Conservation (phyloP, 2,113 vertebrate species). For the Gymnocephalus cernua region DNA sequence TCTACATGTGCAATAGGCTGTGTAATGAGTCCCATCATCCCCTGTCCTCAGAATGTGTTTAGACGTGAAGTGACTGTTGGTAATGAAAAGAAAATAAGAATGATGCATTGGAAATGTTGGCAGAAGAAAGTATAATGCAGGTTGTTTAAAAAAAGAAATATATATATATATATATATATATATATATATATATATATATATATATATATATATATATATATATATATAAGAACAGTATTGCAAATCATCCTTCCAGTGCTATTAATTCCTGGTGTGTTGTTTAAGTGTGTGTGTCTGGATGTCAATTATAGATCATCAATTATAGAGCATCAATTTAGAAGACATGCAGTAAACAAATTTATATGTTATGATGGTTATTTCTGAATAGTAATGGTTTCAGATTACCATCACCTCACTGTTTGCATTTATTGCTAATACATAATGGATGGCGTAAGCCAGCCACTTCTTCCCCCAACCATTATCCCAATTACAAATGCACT, state of each 20-base stretch:
- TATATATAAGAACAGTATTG: background rate
- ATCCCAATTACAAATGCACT: conserved; percentile 63
- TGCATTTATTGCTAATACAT: conserved; percentile 39
- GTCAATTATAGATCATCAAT: too few relatives aligned
- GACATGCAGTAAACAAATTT: conserved; percentile 9
- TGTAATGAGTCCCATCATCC: conserved; percentile 29
- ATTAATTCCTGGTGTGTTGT: background rate
- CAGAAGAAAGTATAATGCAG: background rate
- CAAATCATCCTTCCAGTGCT: background rate
- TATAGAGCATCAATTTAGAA: conserved; percentile 10
- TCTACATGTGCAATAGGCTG: conserved; percentile 8
- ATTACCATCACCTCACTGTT: conserved; percentile 22
- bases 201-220: too few relatives aligned
- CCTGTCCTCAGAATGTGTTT: background rate
- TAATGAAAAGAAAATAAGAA: conserved; percentile 21
- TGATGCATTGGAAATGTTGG: conserved; percentile 8
- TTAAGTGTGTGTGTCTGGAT: background rate
- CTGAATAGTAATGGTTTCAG: conserved; percentile 14
- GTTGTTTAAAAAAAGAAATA: background rate
- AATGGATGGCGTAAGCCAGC: conserved; percentile 48
- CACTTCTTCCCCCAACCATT: conserved; percentile 49
- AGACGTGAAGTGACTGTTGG: background rate
- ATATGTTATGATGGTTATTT: conserved; percentile 21
- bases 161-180: too few relatives aligned
- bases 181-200: too few relatives aligned